Evolutionary conservation across 2,113 vertebrate genomes (phyloP).

Genomic region (Bufo bufo): DNA sequence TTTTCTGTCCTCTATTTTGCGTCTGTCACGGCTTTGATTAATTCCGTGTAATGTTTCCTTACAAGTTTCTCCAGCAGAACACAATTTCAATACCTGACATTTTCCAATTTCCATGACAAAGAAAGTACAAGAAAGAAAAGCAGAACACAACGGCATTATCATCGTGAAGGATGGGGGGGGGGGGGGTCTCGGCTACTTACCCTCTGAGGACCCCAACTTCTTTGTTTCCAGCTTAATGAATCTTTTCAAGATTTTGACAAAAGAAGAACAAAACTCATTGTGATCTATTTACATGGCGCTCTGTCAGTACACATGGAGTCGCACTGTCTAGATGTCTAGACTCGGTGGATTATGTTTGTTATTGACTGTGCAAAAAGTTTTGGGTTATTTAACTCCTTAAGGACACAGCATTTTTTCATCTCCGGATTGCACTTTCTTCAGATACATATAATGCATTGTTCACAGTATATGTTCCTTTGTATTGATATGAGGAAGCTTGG

Average conservation of each 20-base stretch:
- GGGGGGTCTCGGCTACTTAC: not conserved
- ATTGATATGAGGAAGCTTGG: no score
- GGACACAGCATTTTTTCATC: no score
- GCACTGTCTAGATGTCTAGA: not conserved
- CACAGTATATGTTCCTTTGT: no score
- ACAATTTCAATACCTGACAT: constrained; percentile 46
- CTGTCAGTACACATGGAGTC: not conserved
- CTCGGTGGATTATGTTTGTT: not conserved
- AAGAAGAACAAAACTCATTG: not conserved
- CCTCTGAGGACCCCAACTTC: not conserved
- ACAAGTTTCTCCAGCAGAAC: constrained; percentile 11
- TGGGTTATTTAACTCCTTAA: not conserved
- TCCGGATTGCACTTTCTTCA: no score
- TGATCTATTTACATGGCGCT: not conserved
- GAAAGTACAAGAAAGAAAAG: not conserved
- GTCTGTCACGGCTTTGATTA: constrained; percentile 47
- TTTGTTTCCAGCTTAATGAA: not conserved
- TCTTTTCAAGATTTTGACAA: not conserved
- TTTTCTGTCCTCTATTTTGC: constrained; percentile 6
- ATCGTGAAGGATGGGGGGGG: not conserved
- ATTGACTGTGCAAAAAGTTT: not conserved
- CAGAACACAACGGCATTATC: not conserved
- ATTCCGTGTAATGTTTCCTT: constrained; percentile 33
- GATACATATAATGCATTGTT: no score
- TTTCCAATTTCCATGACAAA: constrained; percentile 47